Conservation (phyloP, 2,888 invertebrate genomes). For the Lasius platythorax region DNA sequence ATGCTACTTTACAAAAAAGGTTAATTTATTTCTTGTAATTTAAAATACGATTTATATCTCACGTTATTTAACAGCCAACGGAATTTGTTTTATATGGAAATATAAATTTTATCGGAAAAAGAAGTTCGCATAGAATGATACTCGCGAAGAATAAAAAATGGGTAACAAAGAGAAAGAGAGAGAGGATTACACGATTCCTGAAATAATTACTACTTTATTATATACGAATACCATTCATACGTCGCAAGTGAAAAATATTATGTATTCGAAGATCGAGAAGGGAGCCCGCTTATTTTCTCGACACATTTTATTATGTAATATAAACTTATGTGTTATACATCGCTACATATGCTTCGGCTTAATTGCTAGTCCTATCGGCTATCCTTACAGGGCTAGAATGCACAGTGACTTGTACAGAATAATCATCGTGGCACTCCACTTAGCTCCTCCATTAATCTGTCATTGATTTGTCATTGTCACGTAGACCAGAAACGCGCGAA, state of each 20-base stretch:
- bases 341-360: conserved; percentile 81
- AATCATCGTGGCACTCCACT: conserved; percentile 68
- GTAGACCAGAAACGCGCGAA: conserved; percentile 55
- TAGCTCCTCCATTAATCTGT: conserved; percentile 58
- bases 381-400: conserved; percentile 83
- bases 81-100: not conserved
- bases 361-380: conserved; percentile 79
- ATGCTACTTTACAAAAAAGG: not conserved
- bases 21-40: conserved; percentile 2
- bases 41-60: conserved; percentile 4
- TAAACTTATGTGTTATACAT: conserved; percentile 85
- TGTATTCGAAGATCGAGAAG: conserved; percentile 63
- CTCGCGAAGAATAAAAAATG: not conserved
- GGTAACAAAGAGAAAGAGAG: conserved; percentile 14
- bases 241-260: conserved; percentile 75
- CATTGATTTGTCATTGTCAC: conserved; percentile 75
- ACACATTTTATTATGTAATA: conserved; percentile 85
- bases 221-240: conserved; percentile 72
- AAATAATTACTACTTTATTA: conserved; percentile 73
- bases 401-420: conserved; percentile 84
- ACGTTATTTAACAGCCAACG: not conserved
- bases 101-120: not conserved
- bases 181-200: conserved; percentile 59
- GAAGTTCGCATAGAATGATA: not conserved
- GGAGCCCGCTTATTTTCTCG: conserved; percentile 76